phyloP scores from a whole-genome alignment of 2,113 vertebrate species.

The Meleagris gallopavo region DNA sequence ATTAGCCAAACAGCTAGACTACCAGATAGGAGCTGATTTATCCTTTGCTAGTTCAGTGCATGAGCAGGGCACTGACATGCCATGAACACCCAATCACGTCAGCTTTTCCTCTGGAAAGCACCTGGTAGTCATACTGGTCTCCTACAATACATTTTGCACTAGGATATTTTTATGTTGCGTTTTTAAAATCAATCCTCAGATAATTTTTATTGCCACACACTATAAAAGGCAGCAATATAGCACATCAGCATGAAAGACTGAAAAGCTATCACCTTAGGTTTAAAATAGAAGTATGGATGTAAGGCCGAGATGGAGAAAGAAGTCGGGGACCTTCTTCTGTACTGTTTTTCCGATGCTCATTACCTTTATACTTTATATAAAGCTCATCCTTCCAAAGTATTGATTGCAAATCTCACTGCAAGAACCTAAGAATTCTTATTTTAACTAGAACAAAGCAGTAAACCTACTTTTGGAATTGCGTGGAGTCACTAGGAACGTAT shows the following conservation, averaged over 20 bases:
- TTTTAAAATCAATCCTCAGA: not conserved
- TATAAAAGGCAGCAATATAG: not conserved
- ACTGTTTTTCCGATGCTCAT: not conserved
- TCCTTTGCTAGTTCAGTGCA: not conserved
- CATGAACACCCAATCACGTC: not conserved
- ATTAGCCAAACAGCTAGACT: not conserved
- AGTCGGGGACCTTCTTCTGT: not conserved
- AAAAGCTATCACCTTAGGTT: not conserved
- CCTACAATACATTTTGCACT: not conserved
- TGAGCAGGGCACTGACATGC: not conserved
- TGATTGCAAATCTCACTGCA: not conserved
- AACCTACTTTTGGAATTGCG: not conserved
- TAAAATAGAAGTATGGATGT: not conserved
- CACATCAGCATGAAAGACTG: not conserved
- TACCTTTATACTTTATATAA: not conserved
- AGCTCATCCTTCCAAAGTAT: not conserved
- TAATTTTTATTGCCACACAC: not conserved
- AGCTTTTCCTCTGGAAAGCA: not conserved
- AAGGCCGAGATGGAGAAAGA: not conserved
- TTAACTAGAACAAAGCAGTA: constrained; percentile 9
- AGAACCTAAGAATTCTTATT: not conserved
- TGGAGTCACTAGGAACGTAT: not conserved
- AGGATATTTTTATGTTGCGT: not conserved
- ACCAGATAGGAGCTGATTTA: not conserved
- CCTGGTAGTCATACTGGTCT: not conserved